A percentile compares a stretch with the other conserved stretches of the same genome.
These are phyloP conservation scores for Eueremaeus valkanovi DNA, from an alignment of 2,888 invertebrate genomes.

Conservation along the genomic window DNA sequence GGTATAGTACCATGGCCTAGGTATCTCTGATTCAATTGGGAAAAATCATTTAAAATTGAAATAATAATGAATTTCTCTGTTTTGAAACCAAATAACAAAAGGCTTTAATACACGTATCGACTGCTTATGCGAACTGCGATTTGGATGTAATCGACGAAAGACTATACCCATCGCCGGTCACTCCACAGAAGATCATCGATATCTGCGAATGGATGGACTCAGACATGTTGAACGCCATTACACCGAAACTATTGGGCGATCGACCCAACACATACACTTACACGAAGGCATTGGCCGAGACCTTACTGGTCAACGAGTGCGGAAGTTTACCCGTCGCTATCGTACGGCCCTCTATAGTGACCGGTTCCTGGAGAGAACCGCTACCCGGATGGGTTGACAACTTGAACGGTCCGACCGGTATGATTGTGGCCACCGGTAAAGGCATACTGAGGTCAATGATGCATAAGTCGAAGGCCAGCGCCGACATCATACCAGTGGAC, in stretches of 20 bases:
- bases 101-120: slow-evolving; percentile 66
- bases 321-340: slow-evolving; percentile 70
- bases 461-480: slow-evolving; percentile 51
- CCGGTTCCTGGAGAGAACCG: slow-evolving; percentile 65
- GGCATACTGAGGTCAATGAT: slow-evolving; percentile 54
- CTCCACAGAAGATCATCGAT: slow-evolving; percentile 45
- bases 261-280: slow-evolving; percentile 89
- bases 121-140: slow-evolving; percentile 65
- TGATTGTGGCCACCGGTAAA: slow-evolving; percentile 56
- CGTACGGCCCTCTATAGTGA: slow-evolving; percentile 80
- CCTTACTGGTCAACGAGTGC: slow-evolving; percentile 61
- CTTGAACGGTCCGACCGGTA: slow-evolving; percentile 86
- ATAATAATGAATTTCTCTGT: neutral
- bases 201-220: slow-evolving; percentile 44
- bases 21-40: neutral
- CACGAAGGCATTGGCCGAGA: slow-evolving; percentile 81
- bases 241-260: slow-evolving; percentile 56
- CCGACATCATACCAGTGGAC: slow-evolving; percentile 55
- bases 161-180: slow-evolving; percentile 54
- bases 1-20: too few species aligned
- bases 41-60: neutral
- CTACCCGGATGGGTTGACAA: slow-evolving; percentile 75
- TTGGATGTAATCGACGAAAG: slow-evolving; percentile 53
- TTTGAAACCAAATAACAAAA: too few species aligned
- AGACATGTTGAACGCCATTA: slow-evolving; percentile 37